Percentiles rank a stretch among this genome's conserved stretches.
phyloP scores from a whole-genome alignment of 2,888 invertebrate species.

The Pristionchus entomophagus region DNA sequence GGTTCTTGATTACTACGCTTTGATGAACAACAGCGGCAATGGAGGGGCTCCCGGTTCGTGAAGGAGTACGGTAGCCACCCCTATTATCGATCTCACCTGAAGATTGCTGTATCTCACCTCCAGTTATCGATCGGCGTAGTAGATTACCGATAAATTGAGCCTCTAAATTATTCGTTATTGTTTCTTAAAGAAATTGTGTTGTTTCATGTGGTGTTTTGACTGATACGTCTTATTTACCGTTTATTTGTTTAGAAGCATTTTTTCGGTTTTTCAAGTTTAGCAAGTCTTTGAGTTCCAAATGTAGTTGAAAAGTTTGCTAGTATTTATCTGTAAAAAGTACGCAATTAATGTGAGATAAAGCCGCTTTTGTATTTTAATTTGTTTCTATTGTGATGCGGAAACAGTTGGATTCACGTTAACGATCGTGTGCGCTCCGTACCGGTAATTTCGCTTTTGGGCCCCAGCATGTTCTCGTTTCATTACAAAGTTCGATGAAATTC shows the following conservation, averaged over 20 bases:
- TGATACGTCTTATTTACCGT: too few species aligned
- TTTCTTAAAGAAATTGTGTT: background rate
- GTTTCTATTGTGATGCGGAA: too few species aligned
- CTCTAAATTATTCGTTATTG: background rate
- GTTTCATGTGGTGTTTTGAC: too few species aligned
- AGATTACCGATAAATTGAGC: background rate
- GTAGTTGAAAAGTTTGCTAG: background rate
- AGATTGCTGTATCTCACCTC: background rate
- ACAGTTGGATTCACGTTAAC: too few species aligned
- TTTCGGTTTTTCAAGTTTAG: too few species aligned
- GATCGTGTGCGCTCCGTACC: too few species aligned
- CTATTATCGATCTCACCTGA: background rate
- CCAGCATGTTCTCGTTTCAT: too few species aligned
- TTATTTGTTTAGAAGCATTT: too few species aligned
- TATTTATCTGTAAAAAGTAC: background rate
- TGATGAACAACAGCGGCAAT: background rate
- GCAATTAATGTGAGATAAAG: background rate
- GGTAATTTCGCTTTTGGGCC: too few species aligned
- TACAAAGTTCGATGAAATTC: too few species aligned
- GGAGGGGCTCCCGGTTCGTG: background rate
- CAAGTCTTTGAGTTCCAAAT: background rate
- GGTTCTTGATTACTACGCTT: conserved; percentile 43
- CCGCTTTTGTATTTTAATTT: too few species aligned
- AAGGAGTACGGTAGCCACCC: background rate
- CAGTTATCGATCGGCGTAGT: background rate